phyloP scores from a whole-genome alignment of 2,888 invertebrate genomes.

The Tiliacea citrago region DNA sequence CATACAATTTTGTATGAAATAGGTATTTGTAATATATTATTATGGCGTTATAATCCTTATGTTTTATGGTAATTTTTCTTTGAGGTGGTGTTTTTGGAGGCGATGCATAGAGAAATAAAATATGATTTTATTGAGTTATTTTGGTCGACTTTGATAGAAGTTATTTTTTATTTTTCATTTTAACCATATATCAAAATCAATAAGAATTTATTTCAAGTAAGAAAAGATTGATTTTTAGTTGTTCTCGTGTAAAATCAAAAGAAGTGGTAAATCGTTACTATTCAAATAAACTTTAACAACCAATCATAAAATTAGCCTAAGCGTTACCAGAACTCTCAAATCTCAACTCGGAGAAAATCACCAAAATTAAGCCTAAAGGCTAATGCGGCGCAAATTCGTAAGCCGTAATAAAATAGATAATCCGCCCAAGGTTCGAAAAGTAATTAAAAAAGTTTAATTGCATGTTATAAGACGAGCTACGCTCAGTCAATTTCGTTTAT shows the following conservation, averaged over 20 bases:
- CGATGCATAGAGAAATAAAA: neutral
- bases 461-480: constrained; percentile 68
- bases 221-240: neutral
- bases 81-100: neutral
- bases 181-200: too few relatives aligned
- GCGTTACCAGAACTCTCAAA: constrained; percentile 27
- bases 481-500: constrained; percentile 73
- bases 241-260: neutral
- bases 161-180: too few relatives aligned
- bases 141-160: neutral
- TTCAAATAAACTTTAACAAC: constrained; percentile 3
- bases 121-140: neutral
- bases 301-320: constrained; percentile 31
- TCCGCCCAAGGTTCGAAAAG: constrained; percentile 73
- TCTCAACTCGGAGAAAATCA: constrained; percentile 47
- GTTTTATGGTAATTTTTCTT: constrained; percentile 18
- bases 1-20: constrained; percentile 34
- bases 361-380: constrained; percentile 50
- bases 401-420: constrained; percentile 71
- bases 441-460: constrained; percentile 85
- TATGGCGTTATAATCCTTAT: constrained; percentile 11
- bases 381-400: constrained; percentile 64
- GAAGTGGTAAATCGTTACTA: neutral
- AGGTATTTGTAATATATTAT: constrained; percentile 16
- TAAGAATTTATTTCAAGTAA: too few relatives aligned